Evolutionary conservation across 2,113 vertebrate species (phyloP).

Genomic region (Gymnorhina tibicen): DNA sequence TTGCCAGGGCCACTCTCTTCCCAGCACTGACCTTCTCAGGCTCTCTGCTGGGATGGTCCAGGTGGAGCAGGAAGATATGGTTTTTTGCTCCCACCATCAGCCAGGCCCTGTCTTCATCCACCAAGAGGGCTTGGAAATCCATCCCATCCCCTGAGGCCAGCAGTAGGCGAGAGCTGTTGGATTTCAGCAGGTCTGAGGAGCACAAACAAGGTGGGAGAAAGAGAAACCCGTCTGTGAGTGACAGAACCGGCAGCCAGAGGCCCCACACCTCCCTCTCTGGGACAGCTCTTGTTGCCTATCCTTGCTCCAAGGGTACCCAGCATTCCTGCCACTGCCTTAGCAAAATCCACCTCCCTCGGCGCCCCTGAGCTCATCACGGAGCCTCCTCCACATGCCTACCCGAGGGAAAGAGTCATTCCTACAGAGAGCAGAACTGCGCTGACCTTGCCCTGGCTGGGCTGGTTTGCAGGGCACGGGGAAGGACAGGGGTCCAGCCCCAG

Average conservation of each 20-base stretch:
- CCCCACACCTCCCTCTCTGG: rapidly evolving
- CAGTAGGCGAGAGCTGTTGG: conserved; percentile 71
- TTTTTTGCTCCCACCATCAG: conserved; percentile 83
- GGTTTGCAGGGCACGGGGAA: neutral
- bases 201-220: neutral
- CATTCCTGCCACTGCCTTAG: neutral
- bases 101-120: conserved; percentile 84
- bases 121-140: conserved; percentile 75
- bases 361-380: neutral
- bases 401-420: neutral
- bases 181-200: conserved; percentile 74
- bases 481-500: neutral
- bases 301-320: neutral
- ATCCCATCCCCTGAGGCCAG: conserved; percentile 64
- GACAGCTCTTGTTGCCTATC: neutral
- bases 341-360: rapidly evolving
- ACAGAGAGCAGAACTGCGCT: neutral
- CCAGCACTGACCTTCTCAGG: conserved; percentile 70
- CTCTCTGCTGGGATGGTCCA: conserved; percentile 71
- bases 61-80: conserved; percentile 79
- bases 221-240: neutral
- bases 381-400: neutral
- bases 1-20: neutral
- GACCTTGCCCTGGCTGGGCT: neutral
- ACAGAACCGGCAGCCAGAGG: neutral